Evolutionary conservation across 2,888 invertebrate species (phyloP), one percentile per base, ranked within the genome.

Genomic region (Thymelicus lineola): DNA sequence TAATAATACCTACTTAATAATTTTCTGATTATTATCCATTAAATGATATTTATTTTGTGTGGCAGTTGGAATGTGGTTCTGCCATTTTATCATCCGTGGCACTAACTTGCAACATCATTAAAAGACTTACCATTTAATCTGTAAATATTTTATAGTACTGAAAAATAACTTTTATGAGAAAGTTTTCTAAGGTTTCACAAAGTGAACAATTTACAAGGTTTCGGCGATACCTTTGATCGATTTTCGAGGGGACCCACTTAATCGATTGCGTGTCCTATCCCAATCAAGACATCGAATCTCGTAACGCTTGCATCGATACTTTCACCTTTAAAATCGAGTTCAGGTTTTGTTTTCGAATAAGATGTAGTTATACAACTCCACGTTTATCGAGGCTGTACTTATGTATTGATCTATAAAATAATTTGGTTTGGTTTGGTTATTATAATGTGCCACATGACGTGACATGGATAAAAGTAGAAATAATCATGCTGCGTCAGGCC

Each of bases 251-350:
- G 63, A 66, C 70, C 73, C 61, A 72, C 65, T 67, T 53, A 64
- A 80, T 79, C 76, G 81, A 84, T 89, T 84, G 90, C 90, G 83
- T 90, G 90, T 82, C 82, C 79, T 77, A 82, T 81, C 79, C 79
- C 84, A 86, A 85, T 82, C 80, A 79, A 82, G 76, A 82, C 81
- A 77, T 79, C 72, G 59, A 50, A 64, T 70, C 69, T 58, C 69
- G 83, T 86, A 88, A 88, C 86, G 85, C 86, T 82, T 85, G 84
- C 77, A 79, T 79, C 76, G 75, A 76, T 79, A 88, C 91, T 91
- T 91, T 91, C 89, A 86, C 89, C 85, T 84, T 77, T 84, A 87
- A 86, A 87, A 85, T 86, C 81, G 84, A 82, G 83, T 83, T 81
- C 81, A 79, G 79, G 73, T 73, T 73, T 72, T 71, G 80, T 77